phyloP scores from a whole-genome alignment of 64 coral and sea anemone species.

The Dendrophyllia cribrosa region DNA sequence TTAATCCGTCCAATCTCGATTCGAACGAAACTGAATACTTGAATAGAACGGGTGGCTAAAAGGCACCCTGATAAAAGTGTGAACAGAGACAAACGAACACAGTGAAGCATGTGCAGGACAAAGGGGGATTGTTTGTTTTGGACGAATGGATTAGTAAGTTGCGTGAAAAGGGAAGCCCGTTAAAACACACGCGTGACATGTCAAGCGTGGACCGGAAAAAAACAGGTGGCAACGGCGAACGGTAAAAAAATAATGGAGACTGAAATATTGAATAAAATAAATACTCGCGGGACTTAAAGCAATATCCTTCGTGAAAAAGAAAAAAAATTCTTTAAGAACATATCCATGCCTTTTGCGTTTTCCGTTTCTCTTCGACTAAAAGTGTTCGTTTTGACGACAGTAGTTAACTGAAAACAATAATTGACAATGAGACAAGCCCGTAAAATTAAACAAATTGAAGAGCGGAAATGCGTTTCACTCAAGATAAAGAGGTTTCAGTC shows the following conservation, averaged over 20 bases:
- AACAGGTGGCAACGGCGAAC: not conserved
- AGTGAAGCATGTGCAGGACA: slow-evolving; percentile 14
- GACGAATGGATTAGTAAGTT: slow-evolving; percentile 14
- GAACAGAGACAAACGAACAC: slow-evolving; percentile 5
- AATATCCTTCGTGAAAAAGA: not conserved
- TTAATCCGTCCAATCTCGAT: not conserved
- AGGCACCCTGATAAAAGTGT: not conserved
- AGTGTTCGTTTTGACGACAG: not conserved
- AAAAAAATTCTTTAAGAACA: not conserved
- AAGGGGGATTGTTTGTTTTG: slow-evolving; percentile 26
- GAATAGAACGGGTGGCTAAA: slow-evolving; percentile 20
- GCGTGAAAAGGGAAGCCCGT: not conserved
- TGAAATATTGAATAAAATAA: not conserved
- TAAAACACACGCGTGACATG: not conserved
- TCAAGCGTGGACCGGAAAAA: not conserved
- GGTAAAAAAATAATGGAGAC: not conserved
- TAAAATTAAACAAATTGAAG: not conserved
- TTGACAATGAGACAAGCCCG: not conserved
- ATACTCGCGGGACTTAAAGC: not conserved
- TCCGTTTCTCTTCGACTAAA: not conserved
- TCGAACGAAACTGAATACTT: not conserved
- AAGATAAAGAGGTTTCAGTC: not conserved
- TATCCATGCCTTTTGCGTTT: not conserved
- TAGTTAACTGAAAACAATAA: not conserved
- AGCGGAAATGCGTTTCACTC: not conserved